Base-by-base conservation (phyloP, 2,888 invertebrate genomes). In the Willowsia nigromaculata region DNA sequence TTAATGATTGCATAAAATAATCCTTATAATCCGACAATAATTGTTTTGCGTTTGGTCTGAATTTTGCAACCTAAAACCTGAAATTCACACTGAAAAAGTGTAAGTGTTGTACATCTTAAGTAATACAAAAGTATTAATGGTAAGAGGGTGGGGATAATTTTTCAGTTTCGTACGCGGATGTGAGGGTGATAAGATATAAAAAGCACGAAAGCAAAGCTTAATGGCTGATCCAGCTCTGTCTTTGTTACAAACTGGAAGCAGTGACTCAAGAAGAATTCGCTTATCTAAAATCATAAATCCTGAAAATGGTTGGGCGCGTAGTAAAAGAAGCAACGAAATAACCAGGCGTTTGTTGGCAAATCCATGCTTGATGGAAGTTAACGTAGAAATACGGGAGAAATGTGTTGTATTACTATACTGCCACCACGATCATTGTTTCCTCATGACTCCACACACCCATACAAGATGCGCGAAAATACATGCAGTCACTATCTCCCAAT, bases 201-300 rank as follows among this genome's bases (percentile, higher is more conserved):
- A 80, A 80, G 40, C 33, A 76, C 9, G 47, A 43, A 65, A 43
- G 40, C 15, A 43, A 68, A 50, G 68, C 47, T 83, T 83, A 83
- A 83, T 68, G 83, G 83, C 33, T 83, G 18, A 22, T 9, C 74
- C 59, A 33, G 30, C 30, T 65, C n/a, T 7, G 9, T 68, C 33
- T 68, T 56, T 40, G 68, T 62, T 40, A 80, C 33, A 78, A 78
- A 62, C 62, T 62, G 18, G 40, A 43, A 76, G 50, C 37, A 40
- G n/a, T 74, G 76, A 76, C 47, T 76, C 62, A 65, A 76, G 40
- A 85, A 86, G 74, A 80, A 59, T 86, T 68, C 80, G 86, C 80
- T 86, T 86, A 86, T 86, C 86, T 86, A 30, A 86, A 86, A 86
- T 86, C 86, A 86, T 80, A 86, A 86, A 86, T 86, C 86, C 53